Evolutionary conservation across 2,888 invertebrate genomes (phyloP).

Genomic region (Idaea dimidiata): DNA sequence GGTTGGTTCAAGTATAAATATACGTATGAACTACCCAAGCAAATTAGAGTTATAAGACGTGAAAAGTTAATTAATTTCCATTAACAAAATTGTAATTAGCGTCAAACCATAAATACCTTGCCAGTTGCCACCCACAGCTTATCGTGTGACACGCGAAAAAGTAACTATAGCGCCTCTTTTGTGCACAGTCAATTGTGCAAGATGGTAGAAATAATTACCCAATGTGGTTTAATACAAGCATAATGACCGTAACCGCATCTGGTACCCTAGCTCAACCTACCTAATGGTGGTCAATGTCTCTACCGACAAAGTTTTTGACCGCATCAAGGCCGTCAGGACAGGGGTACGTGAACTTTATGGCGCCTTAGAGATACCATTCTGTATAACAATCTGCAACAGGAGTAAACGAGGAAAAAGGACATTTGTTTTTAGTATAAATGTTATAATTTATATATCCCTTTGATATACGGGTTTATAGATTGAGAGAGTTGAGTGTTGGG

Average conservation of each 20-base stretch:
- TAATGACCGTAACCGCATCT: constrained; percentile 57
- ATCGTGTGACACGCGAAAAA: constrained; percentile 64
- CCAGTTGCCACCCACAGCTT: constrained; percentile 59
- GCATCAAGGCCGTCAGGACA: constrained; percentile 70
- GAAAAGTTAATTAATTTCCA: not conserved
- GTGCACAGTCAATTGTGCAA: constrained; percentile 66
- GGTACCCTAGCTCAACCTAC: constrained; percentile 43
- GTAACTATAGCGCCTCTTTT: constrained; percentile 63
- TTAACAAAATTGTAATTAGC: not conserved
- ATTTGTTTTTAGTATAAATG: constrained; percentile 36
- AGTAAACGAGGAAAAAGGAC: constrained; percentile 9
- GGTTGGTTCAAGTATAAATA: too few species aligned
- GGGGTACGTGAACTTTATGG: constrained; percentile 59
- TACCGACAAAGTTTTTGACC: constrained; percentile 63
- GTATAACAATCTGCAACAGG: constrained; percentile 18
- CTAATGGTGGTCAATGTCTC: constrained; percentile 68
- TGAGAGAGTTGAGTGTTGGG: constrained; percentile 64
- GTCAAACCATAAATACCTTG: constrained; percentile 14
- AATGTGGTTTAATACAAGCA: constrained; percentile 61
- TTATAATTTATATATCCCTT: constrained; percentile 54
- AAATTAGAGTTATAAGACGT: too few species aligned
- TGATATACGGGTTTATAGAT: constrained; percentile 71
- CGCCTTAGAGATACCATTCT: constrained; percentile 34
- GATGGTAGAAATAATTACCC: constrained; percentile 64
- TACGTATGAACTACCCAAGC: too few species aligned